Base-by-base conservation (phyloP, 2,797 vertebrate genomes). In the Pangasius larnaudii region DNA sequence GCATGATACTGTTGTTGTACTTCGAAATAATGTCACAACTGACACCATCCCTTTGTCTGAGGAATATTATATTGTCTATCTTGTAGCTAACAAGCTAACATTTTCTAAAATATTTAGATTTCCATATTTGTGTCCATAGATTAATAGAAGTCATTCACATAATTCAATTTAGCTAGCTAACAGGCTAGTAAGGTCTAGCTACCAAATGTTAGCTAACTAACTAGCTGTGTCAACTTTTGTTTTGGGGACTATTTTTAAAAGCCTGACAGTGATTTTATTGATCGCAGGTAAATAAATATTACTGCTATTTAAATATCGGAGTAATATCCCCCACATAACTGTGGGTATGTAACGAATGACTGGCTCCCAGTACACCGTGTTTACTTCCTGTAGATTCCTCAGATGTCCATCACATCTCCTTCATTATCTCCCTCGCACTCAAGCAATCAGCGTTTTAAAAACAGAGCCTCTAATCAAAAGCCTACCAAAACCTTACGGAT, bases 321-420 rank as follows among this genome's bases (percentile, higher is more conserved):
- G 10, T 49, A 49, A 51, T 46, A 22, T 51, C 46, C 8, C 27
- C 1, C 18, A 33, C 30, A 56, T 13, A 8, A 27, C 71, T 5
- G 5, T 46, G 71, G 5, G 39, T 49, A 13, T 14, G 42, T 75
- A 49, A 49, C 1, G 42, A 49, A 75, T 18, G 42, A 49, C 51
- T 33, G 30, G 19, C 53, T 58, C 10, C 53, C 10, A 80, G 9
- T 11, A 58, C 53, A 79, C 30, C 30, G 3, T 58, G 51, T 58
- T 58, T 13, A 58, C 77, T 59, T 80, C 77, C 53, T 79, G 77
- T 79, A 79, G 30, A 58, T 79, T 56, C 75, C 51, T 56, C 75
- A 78, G 51, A 56, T 22, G 18, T 58, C 51, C 0, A 19, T 79
- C 53, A 56, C 14, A 7, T 51, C 46, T 8, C 53, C 51, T 11